Evolutionary conservation across 2,888 invertebrate species (phyloP), one percentile per base, ranked within the genome.

Genomic region (Tethea ocularis): DNA sequence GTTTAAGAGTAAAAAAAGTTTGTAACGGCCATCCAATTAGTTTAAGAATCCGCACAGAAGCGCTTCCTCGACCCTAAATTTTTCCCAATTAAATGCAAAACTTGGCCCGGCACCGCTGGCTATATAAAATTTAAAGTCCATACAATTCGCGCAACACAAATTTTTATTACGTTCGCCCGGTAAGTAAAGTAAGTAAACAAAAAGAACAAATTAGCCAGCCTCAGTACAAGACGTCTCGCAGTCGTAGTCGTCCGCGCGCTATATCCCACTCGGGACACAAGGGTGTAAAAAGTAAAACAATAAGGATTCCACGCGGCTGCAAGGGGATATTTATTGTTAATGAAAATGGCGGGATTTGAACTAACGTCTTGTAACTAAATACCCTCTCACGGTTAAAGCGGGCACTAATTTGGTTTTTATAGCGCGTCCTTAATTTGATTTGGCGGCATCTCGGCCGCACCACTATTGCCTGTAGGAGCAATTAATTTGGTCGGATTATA

Each of bases 371-470:
- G 93, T 91, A 91, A 91, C 93, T 93, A 91, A 92, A 92, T 91
- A 87, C 93, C 90, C 91, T 88, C 92, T 90, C 90, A 91, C 92
- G 91, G 91, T 89, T 93, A 91, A 92, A 92, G 89, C 92, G 92
- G 87, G 89, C 92, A 93, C 93, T 93, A 93, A 93, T 93, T 93
- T 93, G 93, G 92, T 93, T 93, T 93, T 93, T 93, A 93, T 91
- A 92, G 93, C 91, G 92, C 88, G 86, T 89, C 86, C 90, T 92
- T 93, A 93, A 93, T 93, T 93, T 93, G 93, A 93, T 93, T 93
- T 92, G 93, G 93, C 93, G 89, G 92, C 91, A 88, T 89, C 89
- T 89, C 89, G 86, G 88, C 89, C 88, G 76, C 83, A 78, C 87
- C 88, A 91, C 90, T 92, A 91, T 89, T 89, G 91, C 88, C 86